These are phyloP conservation scores for Chaenogobius annularis DNA, from an alignment of 2,113 vertebrate species.

Conservation along the genomic window DNA sequence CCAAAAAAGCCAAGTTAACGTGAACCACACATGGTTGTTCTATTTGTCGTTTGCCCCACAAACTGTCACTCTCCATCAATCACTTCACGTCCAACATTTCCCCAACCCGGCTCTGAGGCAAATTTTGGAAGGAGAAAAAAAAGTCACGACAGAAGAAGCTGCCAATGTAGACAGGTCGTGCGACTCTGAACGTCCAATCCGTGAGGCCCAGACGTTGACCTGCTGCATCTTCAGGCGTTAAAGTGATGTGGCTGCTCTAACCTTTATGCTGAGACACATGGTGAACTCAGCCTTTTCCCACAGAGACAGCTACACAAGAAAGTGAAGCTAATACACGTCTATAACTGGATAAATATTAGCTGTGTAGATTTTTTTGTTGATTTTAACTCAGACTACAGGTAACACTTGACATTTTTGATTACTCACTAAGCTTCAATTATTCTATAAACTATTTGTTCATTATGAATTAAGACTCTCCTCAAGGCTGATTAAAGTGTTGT, in stretches of 20 bases:
- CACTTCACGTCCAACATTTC: conserved; percentile 58
- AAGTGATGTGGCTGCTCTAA: conserved; percentile 80
- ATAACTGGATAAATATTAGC: too few species aligned
- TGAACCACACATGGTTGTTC: not conserved
- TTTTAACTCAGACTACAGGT: too few species aligned
- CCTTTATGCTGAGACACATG: conserved; percentile 66
- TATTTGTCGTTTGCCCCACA: not conserved
- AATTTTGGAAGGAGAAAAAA: not conserved
- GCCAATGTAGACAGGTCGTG: conserved; percentile 65
- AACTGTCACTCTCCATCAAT: conserved; percentile 75
- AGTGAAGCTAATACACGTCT: too few species aligned
- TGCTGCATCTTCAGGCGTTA: conserved; percentile 77
- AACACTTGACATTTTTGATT: too few species aligned
- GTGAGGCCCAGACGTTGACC: conserved; percentile 74
- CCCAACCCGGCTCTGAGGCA: conserved; percentile 3
- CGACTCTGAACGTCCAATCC: conserved; percentile 61
- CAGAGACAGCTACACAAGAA: too few species aligned
- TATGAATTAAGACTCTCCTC: too few species aligned
- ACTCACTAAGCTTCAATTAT: too few species aligned
- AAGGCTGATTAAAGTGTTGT: too few species aligned
- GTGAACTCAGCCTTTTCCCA: not conserved
- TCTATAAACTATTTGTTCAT: too few species aligned
- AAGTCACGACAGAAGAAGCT: conserved; percentile 1
- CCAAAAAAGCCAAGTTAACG: too few species aligned
- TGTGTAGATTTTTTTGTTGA: too few species aligned